Evolutionary conservation across 2,888 invertebrate species (phyloP).

Genomic region (Cerastis leucographa): DNA sequence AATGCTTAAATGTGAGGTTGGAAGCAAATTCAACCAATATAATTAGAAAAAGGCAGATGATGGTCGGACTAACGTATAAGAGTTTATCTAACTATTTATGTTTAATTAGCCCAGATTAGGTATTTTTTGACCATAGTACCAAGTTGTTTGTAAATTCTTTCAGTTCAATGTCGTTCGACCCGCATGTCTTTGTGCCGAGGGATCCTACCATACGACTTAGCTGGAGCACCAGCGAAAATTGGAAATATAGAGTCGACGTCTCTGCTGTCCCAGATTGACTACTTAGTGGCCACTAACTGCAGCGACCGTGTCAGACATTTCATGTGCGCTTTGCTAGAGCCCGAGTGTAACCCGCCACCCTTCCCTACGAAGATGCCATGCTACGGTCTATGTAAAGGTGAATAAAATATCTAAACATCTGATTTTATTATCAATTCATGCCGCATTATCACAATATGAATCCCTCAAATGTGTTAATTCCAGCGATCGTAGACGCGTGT

Average conservation of each 20-base stretch:
- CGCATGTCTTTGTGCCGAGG: constrained; percentile 90
- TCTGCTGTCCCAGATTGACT: constrained; percentile 90
- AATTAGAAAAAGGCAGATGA: not conserved
- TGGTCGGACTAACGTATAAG: not conserved
- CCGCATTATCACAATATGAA: not conserved
- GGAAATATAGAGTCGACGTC: constrained; percentile 81
- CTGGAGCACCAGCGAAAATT: constrained; percentile 87
- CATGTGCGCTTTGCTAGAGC: constrained; percentile 92
- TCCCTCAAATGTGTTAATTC: constrained; percentile 58
- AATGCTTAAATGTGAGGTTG: not conserved
- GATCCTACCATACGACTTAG: constrained; percentile 92
- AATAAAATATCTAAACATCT: not conserved
- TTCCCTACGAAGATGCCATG: constrained; percentile 91
- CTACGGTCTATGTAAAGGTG: constrained; percentile 92
- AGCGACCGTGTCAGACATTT: constrained; percentile 91
- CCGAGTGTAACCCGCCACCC: constrained; percentile 92
- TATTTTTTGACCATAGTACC: not conserved
- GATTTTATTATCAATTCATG: not conserved
- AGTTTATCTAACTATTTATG: not conserved
- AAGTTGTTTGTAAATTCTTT: constrained; percentile 49
- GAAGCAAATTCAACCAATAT: not conserved
- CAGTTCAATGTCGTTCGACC: constrained; percentile 90
- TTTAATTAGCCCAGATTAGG: not conserved
- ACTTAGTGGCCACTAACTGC: constrained; percentile 91
- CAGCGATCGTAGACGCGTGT: constrained; percentile 92